Conservation (phyloP, 1,140 invertebrate genomes). For the Trichonephila clavata region DNA sequence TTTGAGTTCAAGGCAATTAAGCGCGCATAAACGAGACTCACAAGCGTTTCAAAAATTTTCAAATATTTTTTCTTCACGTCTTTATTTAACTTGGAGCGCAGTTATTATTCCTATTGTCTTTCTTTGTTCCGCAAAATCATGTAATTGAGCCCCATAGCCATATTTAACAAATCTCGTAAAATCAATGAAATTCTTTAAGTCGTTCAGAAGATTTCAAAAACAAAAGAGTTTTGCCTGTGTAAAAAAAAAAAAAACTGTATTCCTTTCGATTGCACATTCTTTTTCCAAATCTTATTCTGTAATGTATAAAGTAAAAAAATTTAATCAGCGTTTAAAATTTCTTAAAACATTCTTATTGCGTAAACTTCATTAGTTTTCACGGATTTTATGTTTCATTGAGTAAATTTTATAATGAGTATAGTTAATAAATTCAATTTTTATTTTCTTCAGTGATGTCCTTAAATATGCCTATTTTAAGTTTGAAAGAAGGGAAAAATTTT, state of each 20-base stretch:
- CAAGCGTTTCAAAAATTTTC: neutral
- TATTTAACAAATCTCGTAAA: neutral
- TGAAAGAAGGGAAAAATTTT: too few relatives aligned
- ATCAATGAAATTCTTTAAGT: neutral
- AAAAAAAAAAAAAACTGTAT: neutral
- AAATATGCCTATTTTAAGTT: too few relatives aligned
- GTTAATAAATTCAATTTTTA: too few relatives aligned
- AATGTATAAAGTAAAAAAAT: too few relatives aligned
- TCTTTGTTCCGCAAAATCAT: neutral
- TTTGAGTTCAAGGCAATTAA: constrained; percentile 26
- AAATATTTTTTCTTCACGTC: constrained; percentile 4
- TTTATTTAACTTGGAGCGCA: neutral
- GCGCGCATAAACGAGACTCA: neutral
- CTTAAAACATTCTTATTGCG: too few relatives aligned
- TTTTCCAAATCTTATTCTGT: too few relatives aligned
- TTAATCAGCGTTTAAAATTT: too few relatives aligned
- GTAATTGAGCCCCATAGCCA: neutral
- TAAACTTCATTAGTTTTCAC: too few relatives aligned
- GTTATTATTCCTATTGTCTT: constrained; percentile 32
- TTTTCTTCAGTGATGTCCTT: too few relatives aligned
- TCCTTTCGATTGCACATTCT: too few relatives aligned
- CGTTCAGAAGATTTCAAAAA: neutral
- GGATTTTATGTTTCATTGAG: too few relatives aligned
- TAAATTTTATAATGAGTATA: too few relatives aligned
- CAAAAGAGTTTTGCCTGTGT: neutral